phyloP scores from a whole-genome alignment of 2,888 invertebrate genomes.

The Plemyria rubiginata region DNA sequence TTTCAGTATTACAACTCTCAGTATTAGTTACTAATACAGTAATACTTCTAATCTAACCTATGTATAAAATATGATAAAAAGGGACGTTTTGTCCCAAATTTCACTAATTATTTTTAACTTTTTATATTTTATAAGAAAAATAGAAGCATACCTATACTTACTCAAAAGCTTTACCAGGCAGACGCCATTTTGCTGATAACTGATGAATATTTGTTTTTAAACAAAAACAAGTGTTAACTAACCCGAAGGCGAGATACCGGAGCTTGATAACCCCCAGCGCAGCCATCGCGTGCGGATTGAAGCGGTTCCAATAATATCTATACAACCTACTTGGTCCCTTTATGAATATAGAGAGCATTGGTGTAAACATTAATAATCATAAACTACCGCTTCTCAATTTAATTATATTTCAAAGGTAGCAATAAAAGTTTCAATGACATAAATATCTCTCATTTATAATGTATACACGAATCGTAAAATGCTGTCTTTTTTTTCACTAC shows the following conservation, averaged over 20 bases:
- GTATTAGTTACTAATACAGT: not conserved
- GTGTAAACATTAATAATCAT: not conserved
- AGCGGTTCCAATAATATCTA: conserved; percentile 15
- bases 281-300: conserved; percentile 21
- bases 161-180: too few species aligned
- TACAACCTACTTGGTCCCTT: not conserved
- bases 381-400: not conserved
- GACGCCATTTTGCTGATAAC: too few species aligned
- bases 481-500: too few species aligned
- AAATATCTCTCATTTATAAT: not conserved
- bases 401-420: not conserved
- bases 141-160: too few species aligned
- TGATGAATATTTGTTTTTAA: not conserved
- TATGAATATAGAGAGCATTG: not conserved
- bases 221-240: conserved; percentile 20
- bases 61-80: too few species aligned
- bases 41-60: not conserved
- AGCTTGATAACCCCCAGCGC: conserved; percentile 30
- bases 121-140: too few species aligned
- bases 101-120: too few species aligned
- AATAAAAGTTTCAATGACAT: not conserved
- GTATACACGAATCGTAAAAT: too few species aligned
- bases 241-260: not conserved
- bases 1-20: not conserved
- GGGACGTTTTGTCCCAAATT: too few species aligned